Evolutionary conservation across 2,888 invertebrate species (phyloP).

Genomic region (Tinea pellionella): DNA sequence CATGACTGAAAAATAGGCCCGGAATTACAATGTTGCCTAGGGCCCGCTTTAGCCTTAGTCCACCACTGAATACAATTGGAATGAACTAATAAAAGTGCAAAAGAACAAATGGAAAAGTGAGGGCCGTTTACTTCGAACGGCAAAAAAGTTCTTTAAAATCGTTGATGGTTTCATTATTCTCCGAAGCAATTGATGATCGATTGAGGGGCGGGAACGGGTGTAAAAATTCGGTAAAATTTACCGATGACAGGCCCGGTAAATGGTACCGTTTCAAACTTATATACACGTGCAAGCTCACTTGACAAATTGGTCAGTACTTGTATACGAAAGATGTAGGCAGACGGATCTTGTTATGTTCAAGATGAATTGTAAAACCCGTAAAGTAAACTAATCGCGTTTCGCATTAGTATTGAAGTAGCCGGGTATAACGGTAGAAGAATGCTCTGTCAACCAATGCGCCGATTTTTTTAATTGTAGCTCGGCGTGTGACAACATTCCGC

Average conservation of each 20-base stretch:
- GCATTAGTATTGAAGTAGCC: too few species aligned
- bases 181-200: constrained; percentile 40
- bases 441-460: too few species aligned
- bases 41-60: too few species aligned
- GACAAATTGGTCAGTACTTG: constrained; percentile 14
- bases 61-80: neutral
- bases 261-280: constrained; percentile 41
- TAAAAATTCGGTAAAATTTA: constrained; percentile 33
- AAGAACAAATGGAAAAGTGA: neutral
- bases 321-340: too few species aligned
- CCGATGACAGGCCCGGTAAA: constrained; percentile 26
- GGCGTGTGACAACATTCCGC: too few species aligned
- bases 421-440: too few species aligned
- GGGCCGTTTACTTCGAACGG: neutral
- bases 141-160: neutral
- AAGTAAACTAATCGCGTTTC: too few species aligned
- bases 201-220: constrained; percentile 32
- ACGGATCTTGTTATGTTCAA: too few species aligned
- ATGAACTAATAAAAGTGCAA: neutral
- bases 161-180: constrained; percentile 33
- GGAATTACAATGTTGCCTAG: too few species aligned
- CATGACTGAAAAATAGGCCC: too few species aligned
- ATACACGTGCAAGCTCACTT: constrained; percentile 23
- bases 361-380: too few species aligned
- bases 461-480: too few species aligned